Conservation (phyloP, 1,140 invertebrate genomes). For the Tetragonula clypearis region DNA sequence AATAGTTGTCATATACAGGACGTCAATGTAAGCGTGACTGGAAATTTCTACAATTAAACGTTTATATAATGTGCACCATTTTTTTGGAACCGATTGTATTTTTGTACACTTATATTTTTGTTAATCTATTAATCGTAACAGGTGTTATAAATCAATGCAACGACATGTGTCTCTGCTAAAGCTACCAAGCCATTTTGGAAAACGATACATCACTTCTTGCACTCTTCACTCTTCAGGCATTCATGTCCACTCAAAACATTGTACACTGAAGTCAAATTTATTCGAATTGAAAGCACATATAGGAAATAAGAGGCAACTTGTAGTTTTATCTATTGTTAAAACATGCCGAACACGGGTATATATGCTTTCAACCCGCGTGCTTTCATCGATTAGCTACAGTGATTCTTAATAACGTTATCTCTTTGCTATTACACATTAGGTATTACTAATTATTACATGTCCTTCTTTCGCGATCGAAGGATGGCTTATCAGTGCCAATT, state of each 20-base stretch:
- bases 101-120: constrained; percentile 37
- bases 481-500: constrained; percentile 49
- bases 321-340: not conserved
- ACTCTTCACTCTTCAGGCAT: constrained; percentile 29
- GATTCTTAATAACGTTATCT: constrained; percentile 42
- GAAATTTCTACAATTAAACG: constrained; percentile 31
- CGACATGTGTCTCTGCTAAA: constrained; percentile 55
- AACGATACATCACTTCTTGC: constrained; percentile 45
- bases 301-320: not conserved
- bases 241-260: constrained; percentile 42
- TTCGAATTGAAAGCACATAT: constrained; percentile 50
- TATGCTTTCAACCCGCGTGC: constrained; percentile 42
- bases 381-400: constrained; percentile 25
- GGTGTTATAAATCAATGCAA: constrained; percentile 60
- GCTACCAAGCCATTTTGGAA: constrained; percentile 59
- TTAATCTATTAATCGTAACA: constrained; percentile 52
- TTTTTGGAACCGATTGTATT: constrained; percentile 10
- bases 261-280: constrained; percentile 29
- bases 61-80: constrained; percentile 12
- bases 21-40: constrained; percentile 42
- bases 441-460: constrained; percentile 54
- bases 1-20: constrained; percentile 19
- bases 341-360: constrained; percentile 5
- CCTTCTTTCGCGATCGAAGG: constrained; percentile 15
- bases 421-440: constrained; percentile 57